Percentiles rank a stretch among this genome's conserved stretches.
phyloP scores from a whole-genome alignment of 2,797 vertebrate genomes.

The Lateolabrax maculatus region DNA sequence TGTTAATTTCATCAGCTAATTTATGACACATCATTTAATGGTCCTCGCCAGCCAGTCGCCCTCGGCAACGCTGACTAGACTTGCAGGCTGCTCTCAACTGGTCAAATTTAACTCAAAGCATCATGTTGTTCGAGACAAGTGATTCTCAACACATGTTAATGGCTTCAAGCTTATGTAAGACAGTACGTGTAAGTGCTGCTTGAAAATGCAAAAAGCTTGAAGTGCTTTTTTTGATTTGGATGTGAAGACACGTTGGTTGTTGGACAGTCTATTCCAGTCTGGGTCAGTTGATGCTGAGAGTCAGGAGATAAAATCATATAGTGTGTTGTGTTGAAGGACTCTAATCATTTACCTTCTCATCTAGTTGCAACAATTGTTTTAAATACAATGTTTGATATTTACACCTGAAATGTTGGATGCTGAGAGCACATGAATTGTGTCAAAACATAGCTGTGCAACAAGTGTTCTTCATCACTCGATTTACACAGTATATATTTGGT shows the following conservation, averaged over 20 bases:
- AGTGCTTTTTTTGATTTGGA: background rate
- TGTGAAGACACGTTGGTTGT: background rate
- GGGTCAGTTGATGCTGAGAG: background rate
- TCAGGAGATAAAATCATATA: background rate
- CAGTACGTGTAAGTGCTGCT: background rate
- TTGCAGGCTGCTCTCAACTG: constrained; percentile 31
- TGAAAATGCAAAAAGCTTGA: background rate
- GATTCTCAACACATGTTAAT: constrained; percentile 5
- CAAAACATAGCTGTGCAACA: background rate
- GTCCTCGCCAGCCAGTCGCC: constrained; percentile 26
- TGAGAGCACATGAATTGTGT: background rate
- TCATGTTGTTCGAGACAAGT: constrained; percentile 20
- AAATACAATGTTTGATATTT: background rate
- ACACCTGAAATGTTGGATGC: background rate
- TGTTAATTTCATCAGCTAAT: constrained; percentile 67
- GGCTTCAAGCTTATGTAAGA: background rate
- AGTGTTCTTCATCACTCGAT: background rate
- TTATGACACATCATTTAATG: constrained; percentile 46
- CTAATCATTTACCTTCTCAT: background rate
- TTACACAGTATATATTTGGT: background rate
- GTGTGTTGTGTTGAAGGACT: background rate
- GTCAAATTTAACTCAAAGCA: constrained; percentile 32
- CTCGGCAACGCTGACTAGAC: constrained; percentile 16
- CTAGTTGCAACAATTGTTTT: background rate
- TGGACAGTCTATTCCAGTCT: background rate